A percentile compares a stretch with the other conserved stretches of the same genome.
Evolutionary conservation across 2,888 invertebrate genomes (phyloP).

Genomic region (Lomographa bimaculata): DNA sequence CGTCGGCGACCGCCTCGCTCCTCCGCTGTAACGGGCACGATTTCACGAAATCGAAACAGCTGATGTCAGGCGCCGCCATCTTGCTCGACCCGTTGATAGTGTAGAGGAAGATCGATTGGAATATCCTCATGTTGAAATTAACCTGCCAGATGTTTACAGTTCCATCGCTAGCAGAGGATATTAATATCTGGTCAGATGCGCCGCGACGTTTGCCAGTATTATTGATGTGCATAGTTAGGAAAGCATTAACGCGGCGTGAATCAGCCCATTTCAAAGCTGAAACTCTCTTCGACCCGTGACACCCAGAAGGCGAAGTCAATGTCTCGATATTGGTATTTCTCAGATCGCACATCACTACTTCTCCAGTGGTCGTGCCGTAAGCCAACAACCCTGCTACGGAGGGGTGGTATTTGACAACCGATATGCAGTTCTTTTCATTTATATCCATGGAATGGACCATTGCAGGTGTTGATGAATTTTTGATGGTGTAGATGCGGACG

Average conservation of each 20-base stretch:
- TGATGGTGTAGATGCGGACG: conserved; percentile 59
- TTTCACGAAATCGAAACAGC: conserved; percentile 68
- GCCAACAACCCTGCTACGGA: conserved; percentile 58
- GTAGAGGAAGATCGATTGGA: conserved; percentile 59
- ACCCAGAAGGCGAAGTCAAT: conserved; percentile 56
- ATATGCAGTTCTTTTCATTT: conserved; percentile 64
- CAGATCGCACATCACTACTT: conserved; percentile 63
- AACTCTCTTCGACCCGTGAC: conserved; percentile 61
- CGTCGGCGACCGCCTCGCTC: conserved; percentile 52
- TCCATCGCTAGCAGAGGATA: conserved; percentile 56
- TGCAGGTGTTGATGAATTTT: conserved; percentile 75
- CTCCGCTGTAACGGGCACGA: conserved; percentile 51
- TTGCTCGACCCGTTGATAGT: conserved; percentile 53
- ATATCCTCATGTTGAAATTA: conserved; percentile 52
- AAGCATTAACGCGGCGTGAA: conserved; percentile 49
- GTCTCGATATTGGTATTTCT: conserved; percentile 40
- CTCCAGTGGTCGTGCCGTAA: conserved; percentile 65
- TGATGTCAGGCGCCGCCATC: conserved; percentile 52
- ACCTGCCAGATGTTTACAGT: conserved; percentile 67
- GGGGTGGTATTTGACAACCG: conserved; percentile 61
- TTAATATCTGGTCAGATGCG: conserved; percentile 59
- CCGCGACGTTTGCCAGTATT: conserved; percentile 59
- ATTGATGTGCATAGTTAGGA: conserved; percentile 57
- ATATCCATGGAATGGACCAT: conserved; percentile 57
- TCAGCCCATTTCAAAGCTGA: conserved; percentile 63